Base-by-base conservation (phyloP, 2,888 invertebrate species). In the Lithosia quadra region DNA sequence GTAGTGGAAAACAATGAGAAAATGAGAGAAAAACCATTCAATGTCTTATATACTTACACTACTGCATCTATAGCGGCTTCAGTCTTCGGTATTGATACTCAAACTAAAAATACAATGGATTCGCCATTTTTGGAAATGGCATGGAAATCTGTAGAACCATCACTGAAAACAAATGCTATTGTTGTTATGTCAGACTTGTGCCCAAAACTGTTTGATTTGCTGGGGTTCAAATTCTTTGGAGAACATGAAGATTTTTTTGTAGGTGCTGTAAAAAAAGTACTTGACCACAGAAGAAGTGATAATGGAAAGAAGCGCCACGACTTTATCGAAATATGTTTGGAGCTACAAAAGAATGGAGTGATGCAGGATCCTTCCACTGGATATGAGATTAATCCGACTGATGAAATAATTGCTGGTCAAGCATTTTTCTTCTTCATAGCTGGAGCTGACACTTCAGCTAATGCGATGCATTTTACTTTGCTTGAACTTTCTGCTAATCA, bases 341-440 rank as follows among this genome's bases (percentile, higher is more conserved):
- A 90, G 53, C 70, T 93, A n/a, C 91, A 92, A 72, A 85, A 84
- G 2, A 78, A 86, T 57, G 92, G 90, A 10, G 68, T 79, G 0
- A 85, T 91, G 82, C 81, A 75, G n/a, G 92, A 92, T 49, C 55
- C 63, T 0, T 60, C 69, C 0, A 90, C 90, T 2, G 88, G 86
- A 0, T 91, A 83, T 68, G 81, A 89, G 66, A 49, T 92, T 11
- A 79, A 86, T 5, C 86, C 89, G 0, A 86, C 90, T 8, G 90
- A 88, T 62, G 90, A 91, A 78, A 21, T 92, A 1, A 56, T 94
- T 34, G 90, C 92, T 3, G 91, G 93, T 2, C 94, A 95, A 77
- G 92, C 92, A 0, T 92, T 95, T 65, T 90, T 94, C 73, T 95
- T 95, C 69, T 94, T 94, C 53, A 69, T 93, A 43, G 95, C 93